A percentile compares a stretch with the other conserved stretches of the same genome.
Conservation (phyloP, 2,888 invertebrate species). For the Stenchaetothrips biformis region DNA sequence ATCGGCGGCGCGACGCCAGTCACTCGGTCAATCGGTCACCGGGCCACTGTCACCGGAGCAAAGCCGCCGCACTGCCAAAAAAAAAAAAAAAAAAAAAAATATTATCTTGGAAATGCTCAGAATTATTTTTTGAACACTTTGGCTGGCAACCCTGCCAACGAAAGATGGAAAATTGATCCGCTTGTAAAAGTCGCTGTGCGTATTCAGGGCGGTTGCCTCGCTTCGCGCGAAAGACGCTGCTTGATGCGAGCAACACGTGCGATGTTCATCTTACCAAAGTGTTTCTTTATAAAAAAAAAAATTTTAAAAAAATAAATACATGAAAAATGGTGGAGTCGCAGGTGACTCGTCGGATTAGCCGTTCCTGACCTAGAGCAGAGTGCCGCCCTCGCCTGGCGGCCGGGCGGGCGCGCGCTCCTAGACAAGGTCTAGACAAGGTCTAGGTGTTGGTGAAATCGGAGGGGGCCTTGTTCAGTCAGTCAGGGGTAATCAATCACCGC, state of each 20-base stretch:
- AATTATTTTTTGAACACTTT: too few species aligned
- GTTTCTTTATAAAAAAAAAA: background rate
- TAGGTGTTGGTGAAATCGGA: background rate
- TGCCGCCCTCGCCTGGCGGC: too few species aligned
- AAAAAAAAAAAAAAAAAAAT: background rate
- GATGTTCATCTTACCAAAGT: background rate
- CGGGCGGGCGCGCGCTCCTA: too few species aligned
- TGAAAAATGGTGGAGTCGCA: too few species aligned
- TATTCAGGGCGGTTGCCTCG: constrained; percentile 26
- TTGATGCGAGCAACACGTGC: background rate
- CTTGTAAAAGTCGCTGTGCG: constrained; percentile 12
- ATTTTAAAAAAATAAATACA: background rate
- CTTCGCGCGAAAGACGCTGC: background rate
- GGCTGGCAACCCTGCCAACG: too few species aligned
- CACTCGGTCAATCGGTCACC: too few species aligned
- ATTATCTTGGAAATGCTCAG: too few species aligned
- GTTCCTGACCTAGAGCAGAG: too few species aligned
- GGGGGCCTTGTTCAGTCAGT: background rate
- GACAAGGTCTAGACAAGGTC: too few species aligned
- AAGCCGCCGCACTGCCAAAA: background rate
- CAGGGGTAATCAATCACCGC: background rate
- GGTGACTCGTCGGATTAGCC: too few species aligned
- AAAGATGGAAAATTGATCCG: too few species aligned
- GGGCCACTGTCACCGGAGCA: background rate
- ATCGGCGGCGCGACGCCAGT: too few species aligned